Evolutionary conservation across 1,140 invertebrate genomes (phyloP), one percentile per base, ranked within the genome.

Genomic region (Leptestheria dahalacensis): DNA sequence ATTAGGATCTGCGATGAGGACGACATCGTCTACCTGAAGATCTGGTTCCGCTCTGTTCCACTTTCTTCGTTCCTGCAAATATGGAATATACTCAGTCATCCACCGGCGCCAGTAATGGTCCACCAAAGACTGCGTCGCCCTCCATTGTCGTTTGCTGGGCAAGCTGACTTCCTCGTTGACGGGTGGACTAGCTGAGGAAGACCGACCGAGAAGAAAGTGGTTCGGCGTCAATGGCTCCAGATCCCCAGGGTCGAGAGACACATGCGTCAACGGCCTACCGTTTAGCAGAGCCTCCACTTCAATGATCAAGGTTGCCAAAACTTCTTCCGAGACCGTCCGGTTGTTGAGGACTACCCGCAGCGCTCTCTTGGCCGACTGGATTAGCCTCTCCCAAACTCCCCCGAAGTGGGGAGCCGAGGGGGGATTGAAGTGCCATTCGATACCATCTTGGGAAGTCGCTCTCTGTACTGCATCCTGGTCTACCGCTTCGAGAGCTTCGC

Each of bases 341-440:
- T 57, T 63, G 41, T 54, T 56, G 20, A 64, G 56, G 49, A 47
- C 59, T 15, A 46, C 18, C 54, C 51, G n/a, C 23, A 58, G 46
- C 9, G 47, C 56, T 57, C 21, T 12, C 48, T 64, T 64, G 18
- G 58, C 55, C 1, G 54, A 57, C 23, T 57, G 54, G 10, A 64
- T 58, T 9, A 62, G 49, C 0, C 61, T 57, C 48, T 64, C 63
- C 52, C 55, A 64, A 12, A 60, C 47, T 50, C 61, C 63, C 1
- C 53, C 61, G 24, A 60, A 55, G 33, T 60, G 18, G 12, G 59
- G 52, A 10, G 51, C 25, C 28, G 59, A 46, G 26, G 59, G 59
- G 4, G 59, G 59, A 25, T 48, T 65, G 25, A 68, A 67, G 3
- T 62, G 28, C 65, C 66, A 69, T 24, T 61, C 23, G 46, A 67